These are phyloP conservation scores for Notarius lentiginosus DNA, from an alignment of 2,113 vertebrate species.

Conservation along the genomic window DNA sequence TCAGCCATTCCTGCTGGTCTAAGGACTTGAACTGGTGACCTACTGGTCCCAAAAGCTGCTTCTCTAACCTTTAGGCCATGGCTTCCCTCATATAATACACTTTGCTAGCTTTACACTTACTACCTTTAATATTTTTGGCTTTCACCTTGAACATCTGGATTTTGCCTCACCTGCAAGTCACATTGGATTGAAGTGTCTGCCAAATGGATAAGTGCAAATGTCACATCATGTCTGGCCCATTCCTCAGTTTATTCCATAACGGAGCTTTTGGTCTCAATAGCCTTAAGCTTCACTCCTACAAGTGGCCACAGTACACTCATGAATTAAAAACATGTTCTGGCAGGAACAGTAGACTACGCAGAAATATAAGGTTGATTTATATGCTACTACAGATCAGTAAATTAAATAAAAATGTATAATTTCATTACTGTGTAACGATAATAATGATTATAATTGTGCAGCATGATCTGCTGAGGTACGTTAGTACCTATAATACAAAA, in stretches of 20 bases:
- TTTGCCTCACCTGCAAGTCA: neutral
- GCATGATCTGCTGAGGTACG: neutral
- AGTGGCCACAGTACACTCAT: neutral
- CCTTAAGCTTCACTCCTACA: neutral
- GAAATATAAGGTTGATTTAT: neutral
- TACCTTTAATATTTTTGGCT: neutral
- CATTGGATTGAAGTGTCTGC: neutral
- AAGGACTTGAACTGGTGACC: too few species aligned
- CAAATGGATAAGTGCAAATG: neutral
- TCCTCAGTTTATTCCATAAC: neutral
- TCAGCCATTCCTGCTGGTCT: too few species aligned
- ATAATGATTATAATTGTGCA: neutral
- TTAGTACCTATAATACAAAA: slow-evolving; percentile 1
- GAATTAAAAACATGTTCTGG: neutral
- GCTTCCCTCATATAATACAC: neutral
- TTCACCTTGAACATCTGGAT: neutral
- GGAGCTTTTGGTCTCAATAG: neutral
- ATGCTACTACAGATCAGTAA: neutral
- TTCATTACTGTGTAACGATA: neutral
- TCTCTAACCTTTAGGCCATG: too few species aligned
- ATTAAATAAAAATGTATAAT: neutral
- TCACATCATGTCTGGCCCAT: neutral
- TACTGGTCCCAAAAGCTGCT: too few species aligned
- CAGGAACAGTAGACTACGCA: neutral
- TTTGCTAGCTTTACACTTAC: neutral